phyloP scores from a whole-genome alignment of 2,888 invertebrate genomes.

The Phortica okadai region DNA sequence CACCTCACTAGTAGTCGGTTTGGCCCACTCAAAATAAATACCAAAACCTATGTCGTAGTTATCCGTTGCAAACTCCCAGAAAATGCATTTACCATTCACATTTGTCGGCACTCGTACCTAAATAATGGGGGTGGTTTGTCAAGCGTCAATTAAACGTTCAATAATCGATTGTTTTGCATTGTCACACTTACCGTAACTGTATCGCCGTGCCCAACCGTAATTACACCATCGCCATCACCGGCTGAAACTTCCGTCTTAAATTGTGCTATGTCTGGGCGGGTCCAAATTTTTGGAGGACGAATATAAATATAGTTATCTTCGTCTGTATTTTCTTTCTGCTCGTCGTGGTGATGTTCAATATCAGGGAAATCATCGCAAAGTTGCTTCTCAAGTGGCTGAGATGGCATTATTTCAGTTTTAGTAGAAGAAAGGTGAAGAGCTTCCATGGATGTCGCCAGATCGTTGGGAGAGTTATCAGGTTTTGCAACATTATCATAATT shows the following conservation, averaged over 20 bases:
- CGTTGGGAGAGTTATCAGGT: conserved; percentile 23
- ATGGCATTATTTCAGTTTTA: background rate
- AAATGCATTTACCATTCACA: conserved; percentile 92
- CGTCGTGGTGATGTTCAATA: conserved; percentile 24
- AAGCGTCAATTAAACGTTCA: background rate
- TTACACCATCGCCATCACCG: conserved; percentile 88
- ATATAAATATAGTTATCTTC: conserved; percentile 78
- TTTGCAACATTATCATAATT: conserved; percentile 30
- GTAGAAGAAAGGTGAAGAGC: conserved; percentile 41
- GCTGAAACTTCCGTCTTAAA: conserved; percentile 94
- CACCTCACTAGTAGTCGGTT: conserved; percentile 86
- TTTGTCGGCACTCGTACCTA: conserved; percentile 95
- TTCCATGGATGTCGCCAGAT: conserved; percentile 49
- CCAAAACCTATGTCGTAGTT: conserved; percentile 98
- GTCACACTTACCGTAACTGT: conserved; percentile 87
- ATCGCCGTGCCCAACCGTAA: conserved; percentile 97
- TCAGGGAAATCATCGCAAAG: conserved; percentile 32
- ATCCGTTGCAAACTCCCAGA: conserved; percentile 99
- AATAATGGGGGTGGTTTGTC: background rate
- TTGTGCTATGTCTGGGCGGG: conserved; percentile 87
- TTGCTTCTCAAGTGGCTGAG: conserved; percentile 26
- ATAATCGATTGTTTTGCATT: background rate
- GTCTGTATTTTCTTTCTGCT: conserved; percentile 47
- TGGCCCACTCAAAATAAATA: conserved; percentile 98
- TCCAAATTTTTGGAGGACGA: conserved; percentile 96